phyloP scores from a whole-genome alignment of 2,113 vertebrate genomes.

The Gallinago paraguaiae region DNA sequence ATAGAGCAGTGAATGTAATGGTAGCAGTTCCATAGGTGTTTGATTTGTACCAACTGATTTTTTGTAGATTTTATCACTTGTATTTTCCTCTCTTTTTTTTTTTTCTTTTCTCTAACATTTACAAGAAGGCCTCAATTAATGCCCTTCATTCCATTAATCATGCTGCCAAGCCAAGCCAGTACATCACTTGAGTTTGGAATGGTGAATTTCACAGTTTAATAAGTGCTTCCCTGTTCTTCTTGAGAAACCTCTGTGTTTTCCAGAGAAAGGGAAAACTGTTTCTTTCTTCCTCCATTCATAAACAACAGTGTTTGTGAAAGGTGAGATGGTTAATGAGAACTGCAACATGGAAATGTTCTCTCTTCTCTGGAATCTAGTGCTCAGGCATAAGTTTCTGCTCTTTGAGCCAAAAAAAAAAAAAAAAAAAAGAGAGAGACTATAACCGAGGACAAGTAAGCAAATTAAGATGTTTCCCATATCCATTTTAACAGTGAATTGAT shows the following conservation, averaged over 20 bases:
- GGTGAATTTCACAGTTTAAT: neutral
- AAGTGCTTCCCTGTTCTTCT: neutral
- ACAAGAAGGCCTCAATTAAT: neutral
- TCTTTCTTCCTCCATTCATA: neutral
- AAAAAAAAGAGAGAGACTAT: neutral
- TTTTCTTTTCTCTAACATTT: neutral
- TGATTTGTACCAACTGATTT: neutral
- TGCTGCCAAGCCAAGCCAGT: neutral
- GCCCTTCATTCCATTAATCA: neutral
- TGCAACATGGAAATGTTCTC: neutral
- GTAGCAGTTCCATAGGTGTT: neutral
- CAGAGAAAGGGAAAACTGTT: neutral
- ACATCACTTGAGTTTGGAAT: neutral
- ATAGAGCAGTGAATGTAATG: neutral
- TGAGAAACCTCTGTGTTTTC: neutral
- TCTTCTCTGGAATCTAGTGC: neutral
- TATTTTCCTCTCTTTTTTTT: neutral
- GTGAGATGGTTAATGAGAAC: neutral
- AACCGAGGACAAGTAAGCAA: neutral
- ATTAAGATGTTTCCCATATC: neutral
- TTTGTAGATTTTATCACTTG: neutral
- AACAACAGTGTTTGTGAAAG: neutral
- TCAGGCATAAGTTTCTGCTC: neutral
- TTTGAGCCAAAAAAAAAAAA: neutral
- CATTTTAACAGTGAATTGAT: constrained; percentile 1